A percentile compares a stretch with the other conserved stretches of the same genome.
These are phyloP conservation scores for Clusia tigrina DNA, from an alignment of 2,888 invertebrate genomes.

Conservation along the genomic window DNA sequence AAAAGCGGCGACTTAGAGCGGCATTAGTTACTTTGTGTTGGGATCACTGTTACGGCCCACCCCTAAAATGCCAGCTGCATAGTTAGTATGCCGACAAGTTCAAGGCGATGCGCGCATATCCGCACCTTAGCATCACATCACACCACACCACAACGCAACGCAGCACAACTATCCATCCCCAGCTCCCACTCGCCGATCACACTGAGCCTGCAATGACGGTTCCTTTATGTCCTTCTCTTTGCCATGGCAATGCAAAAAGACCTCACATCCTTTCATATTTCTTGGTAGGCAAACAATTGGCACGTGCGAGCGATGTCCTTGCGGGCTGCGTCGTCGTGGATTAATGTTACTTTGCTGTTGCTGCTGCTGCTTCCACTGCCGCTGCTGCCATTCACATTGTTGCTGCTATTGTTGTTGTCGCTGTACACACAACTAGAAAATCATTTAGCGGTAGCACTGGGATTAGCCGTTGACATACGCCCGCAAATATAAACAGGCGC, in stretches of 20 bases:
- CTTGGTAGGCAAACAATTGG: conserved; percentile 45
- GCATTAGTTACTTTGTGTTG: conserved; percentile 46
- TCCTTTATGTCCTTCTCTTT: no score
- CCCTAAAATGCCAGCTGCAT: background rate
- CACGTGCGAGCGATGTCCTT: conserved; percentile 51
- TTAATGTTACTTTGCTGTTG: conserved; percentile 39
- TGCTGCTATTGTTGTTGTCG: conserved; percentile 17
- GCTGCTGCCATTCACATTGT: conserved; percentile 22
- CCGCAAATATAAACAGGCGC: conserved; percentile 24
- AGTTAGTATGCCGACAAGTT: background rate
- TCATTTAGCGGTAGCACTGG: conserved; percentile 59
- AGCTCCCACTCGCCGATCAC: background rate
- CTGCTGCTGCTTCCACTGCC: no score
- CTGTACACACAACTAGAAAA: conserved; percentile 53
- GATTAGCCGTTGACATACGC: conserved; percentile 55
- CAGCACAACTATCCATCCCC: no score
- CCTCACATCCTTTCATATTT: background rate
- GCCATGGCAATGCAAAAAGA: conserved; percentile 4
- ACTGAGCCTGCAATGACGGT: background rate
- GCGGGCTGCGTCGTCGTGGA: conserved; percentile 34
- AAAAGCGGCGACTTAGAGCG: conserved; percentile 11
- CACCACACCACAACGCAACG: no score
- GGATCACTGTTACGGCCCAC: conserved; percentile 34
- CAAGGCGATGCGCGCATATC: conserved; percentile 4
- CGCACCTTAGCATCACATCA: no score